Evolutionary conservation across 2,797 vertebrate genomes (phyloP).

Genomic region (Trachurus trachurus): DNA sequence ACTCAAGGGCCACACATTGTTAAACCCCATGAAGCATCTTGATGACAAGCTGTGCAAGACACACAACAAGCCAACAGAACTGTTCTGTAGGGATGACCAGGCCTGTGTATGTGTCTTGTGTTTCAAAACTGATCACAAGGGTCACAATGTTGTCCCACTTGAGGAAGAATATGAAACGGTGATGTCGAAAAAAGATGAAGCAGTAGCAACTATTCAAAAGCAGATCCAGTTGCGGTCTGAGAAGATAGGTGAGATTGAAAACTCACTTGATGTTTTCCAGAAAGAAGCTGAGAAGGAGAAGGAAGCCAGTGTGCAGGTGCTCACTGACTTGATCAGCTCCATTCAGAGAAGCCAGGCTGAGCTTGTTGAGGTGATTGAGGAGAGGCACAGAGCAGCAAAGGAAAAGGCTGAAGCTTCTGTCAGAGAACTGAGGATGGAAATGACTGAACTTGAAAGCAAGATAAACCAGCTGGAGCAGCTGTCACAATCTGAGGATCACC

Average conservation of each 20-base stretch:
- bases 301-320: conserved; percentile 24
- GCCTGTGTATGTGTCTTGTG: conserved; percentile 39
- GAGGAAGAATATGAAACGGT: conserved; percentile 53
- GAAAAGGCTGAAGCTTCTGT: conserved; percentile 39
- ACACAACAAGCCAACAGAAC: conserved; percentile 44
- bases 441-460: conserved; percentile 41
- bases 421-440: conserved; percentile 45
- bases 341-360: conserved; percentile 44
- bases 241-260: conserved; percentile 42
- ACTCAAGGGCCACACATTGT: conserved; percentile 38
- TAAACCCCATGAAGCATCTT: conserved; percentile 42
- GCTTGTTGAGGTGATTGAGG: conserved; percentile 40
- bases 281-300: conserved; percentile 26
- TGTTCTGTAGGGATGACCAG: conserved; percentile 53
- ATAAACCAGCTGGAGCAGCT: conserved; percentile 49
- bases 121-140: conserved; percentile 29
- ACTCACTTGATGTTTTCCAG: background rate
- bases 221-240: background rate
- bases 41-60: conserved; percentile 45
- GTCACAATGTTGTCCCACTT: conserved; percentile 29
- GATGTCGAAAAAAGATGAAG: conserved; percentile 13
- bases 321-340: conserved; percentile 35
- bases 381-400: conserved; percentile 22
- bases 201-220: conserved; percentile 13
- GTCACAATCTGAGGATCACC: conserved; percentile 49